Evolutionary conservation across 2,888 invertebrate species (phyloP).

Genomic region (Sabellastarte sp.): DNA sequence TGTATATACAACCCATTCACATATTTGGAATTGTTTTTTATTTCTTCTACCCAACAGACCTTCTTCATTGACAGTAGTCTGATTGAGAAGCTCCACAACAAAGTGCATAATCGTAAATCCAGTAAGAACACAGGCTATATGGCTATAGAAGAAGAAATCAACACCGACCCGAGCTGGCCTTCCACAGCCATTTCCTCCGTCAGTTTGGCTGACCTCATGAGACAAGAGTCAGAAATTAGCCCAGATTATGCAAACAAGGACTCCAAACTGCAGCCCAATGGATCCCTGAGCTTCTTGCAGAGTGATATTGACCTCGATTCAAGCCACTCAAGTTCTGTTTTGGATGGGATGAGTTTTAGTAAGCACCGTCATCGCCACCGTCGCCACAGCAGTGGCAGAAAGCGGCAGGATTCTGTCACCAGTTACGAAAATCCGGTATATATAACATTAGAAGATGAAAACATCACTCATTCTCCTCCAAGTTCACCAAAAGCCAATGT

Average conservation of each 20-base stretch:
- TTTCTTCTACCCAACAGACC: no score
- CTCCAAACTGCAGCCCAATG: not conserved
- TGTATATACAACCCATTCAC: no score
- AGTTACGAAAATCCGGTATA: no score
- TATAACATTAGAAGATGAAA: no score
- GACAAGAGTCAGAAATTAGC: constrained; percentile 9
- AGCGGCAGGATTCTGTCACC: no score
- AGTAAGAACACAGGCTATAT: constrained; percentile 59
- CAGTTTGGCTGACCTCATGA: constrained; percentile 23
- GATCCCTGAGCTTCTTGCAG: not conserved
- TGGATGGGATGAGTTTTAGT: no score
- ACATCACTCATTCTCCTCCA: no score
- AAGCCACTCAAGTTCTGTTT: not conserved
- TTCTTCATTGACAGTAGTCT: constrained; percentile 3
- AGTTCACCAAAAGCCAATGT: no score
- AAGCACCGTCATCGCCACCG: no score
- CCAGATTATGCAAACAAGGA: no score
- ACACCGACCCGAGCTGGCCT: constrained; percentile 63
- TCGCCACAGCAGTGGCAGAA: no score
- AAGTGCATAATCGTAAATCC: constrained; percentile 33
- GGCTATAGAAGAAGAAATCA: constrained; percentile 63
- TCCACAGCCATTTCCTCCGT: constrained; percentile 40
- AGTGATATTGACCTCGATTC: not conserved
- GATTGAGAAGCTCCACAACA: constrained; percentile 41
- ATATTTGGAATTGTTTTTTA: no score